Base-by-base conservation (phyloP, 2,113 vertebrate species). In the Forbesichthys agassizii region DNA sequence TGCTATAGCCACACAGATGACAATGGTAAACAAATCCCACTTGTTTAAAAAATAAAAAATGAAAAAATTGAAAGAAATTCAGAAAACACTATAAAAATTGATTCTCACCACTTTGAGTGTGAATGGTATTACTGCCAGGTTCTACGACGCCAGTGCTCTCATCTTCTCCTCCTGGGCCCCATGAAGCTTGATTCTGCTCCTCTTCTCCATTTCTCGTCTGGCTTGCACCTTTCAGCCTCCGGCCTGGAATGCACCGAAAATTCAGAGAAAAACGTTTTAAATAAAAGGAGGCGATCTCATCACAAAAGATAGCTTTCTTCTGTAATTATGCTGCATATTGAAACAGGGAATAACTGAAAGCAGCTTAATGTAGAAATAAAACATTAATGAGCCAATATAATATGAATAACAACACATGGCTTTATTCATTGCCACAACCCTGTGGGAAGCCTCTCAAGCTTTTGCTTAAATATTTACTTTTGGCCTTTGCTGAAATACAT, bases 161-260 rank as follows among this genome's bases (percentile, higher is more conserved):
- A 13, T 65, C 78, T 61, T 33, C 51, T 8, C 85, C 86, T 42
- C 70, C 65, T 0, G 53, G 27, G 2, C 58, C 71, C 87, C 86
- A 82, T 33, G 61, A 18, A 14, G 64, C 20, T 1, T 64, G 47
- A 11, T 33, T 53, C 13, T 57, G 79, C 56, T 86, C 83, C 66
- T 87, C 88, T 51, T 89, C 84, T 49, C 69, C 78, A 3, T 48
- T 77, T 33, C 71, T 86, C 1, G 62, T 27, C 67, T 84, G 88
- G 33, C 69, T 76, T 0, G 58, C 57, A 69, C 85, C 90, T 74
- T 89, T 91, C 75, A 90, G 79, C 60, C 86, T 77, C 20, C 86
- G 88, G 64, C 88, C 90, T 91, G 49, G 27, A 76, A 66, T 42
- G 48, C 56, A 11, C 61, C 66, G 5, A 48, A 13, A 46, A 59